Percentiles rank a stretch among this genome's conserved stretches.
phyloP scores from a whole-genome alignment of 2,113 vertebrate genomes.

The Actenoides hombroni region DNA sequence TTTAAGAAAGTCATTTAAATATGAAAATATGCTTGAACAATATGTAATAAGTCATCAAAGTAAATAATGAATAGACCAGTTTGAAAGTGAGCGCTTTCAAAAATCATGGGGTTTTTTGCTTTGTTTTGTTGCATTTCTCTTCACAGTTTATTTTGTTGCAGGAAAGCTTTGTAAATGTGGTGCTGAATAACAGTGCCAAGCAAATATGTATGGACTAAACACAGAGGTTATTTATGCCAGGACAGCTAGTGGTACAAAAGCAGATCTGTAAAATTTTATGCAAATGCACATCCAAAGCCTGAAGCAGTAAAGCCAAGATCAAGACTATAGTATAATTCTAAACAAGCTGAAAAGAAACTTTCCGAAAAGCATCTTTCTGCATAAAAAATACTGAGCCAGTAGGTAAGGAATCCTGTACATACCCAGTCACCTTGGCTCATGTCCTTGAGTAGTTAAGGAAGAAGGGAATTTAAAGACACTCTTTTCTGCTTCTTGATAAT shows the following conservation, averaged over 20 bases:
- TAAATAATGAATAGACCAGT: background rate
- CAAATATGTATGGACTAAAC: background rate
- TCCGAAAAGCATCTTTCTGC: background rate
- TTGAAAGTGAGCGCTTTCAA: background rate
- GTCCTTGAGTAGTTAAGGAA: background rate
- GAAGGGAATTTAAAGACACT: background rate
- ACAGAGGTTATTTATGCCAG: background rate
- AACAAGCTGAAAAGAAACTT: background rate
- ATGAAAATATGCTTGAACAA: background rate
- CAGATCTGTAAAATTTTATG: background rate
- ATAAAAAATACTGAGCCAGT: background rate
- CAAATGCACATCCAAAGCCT: background rate
- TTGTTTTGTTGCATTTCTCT: background rate
- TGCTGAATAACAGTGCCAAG: background rate
- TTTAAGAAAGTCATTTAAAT: conserved; percentile 27
- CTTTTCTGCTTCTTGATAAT: background rate
- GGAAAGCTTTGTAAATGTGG: background rate
- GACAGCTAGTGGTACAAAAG: background rate
- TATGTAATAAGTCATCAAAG: background rate
- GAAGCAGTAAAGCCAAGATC: background rate
- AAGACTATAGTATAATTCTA: background rate
- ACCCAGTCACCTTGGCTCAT: background rate
- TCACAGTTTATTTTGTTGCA: background rate
- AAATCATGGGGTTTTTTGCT: conserved; percentile 23
- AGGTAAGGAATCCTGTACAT: background rate